A percentile compares a stretch with the other conserved stretches of the same genome.
phyloP scores from a whole-genome alignment of 2,797 vertebrate species.

The Chelon labrosus region DNA sequence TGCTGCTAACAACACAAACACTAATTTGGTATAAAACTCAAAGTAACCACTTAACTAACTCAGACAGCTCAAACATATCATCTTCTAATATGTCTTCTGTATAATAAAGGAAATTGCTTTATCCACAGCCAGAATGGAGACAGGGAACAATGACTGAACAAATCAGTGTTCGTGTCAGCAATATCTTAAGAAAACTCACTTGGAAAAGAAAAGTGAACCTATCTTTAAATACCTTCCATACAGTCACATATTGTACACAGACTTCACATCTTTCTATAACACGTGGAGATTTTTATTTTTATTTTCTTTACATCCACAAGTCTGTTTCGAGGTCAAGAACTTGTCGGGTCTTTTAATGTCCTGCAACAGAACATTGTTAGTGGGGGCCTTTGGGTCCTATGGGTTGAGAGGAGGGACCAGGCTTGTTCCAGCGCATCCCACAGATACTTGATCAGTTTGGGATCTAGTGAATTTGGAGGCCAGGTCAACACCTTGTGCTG shows the following conservation, averaged over 20 bases:
- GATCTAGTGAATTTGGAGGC: no score
- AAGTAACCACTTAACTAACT: neutral
- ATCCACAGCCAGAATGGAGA: neutral
- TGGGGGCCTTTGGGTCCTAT: no score
- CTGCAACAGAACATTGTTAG: no score
- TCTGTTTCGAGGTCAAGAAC: conserved; percentile 13
- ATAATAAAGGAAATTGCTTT: neutral
- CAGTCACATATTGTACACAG: neutral
- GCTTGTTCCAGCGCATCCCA: no score
- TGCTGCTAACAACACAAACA: neutral
- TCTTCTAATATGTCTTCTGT: neutral
- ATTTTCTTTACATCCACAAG: neutral
- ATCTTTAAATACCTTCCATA: neutral
- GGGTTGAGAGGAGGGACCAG: no score
- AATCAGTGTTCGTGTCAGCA: neutral
- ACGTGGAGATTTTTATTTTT: neutral
- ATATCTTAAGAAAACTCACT: neutral
- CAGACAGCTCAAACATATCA: neutral
- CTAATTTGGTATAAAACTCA: conserved; percentile 3
- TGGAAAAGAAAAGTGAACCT: neutral
- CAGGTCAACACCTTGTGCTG: no score
- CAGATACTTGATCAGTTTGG: no score
- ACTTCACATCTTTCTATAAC: neutral
- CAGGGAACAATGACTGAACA: neutral
- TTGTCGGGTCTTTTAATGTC: conserved; percentile 1